A percentile compares a stretch with the other conserved stretches of the same genome.
These are phyloP conservation scores for Mythimna loreyi DNA, from an alignment of 2,888 invertebrate species.

Conservation along the genomic window DNA sequence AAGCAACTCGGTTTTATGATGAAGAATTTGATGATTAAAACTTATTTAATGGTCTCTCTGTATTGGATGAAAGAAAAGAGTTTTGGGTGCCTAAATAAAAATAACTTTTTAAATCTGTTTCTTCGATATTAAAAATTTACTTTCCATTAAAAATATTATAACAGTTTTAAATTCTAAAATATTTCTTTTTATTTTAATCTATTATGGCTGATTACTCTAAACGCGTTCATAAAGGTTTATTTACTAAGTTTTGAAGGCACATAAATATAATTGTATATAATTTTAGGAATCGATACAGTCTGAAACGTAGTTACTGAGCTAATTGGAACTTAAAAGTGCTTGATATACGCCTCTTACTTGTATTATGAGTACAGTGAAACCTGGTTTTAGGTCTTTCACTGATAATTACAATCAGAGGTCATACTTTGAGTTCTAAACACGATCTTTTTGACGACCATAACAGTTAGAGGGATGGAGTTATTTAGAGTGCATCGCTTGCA, in stretches of 20 bases:
- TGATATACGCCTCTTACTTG: too few species aligned
- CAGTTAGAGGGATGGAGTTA: too few species aligned
- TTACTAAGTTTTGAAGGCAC: neutral
- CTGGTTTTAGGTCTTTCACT: neutral
- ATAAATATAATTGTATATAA: constrained; percentile 4
- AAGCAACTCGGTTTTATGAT: constrained; percentile 78
- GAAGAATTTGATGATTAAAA: constrained; percentile 80
- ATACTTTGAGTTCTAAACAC: too few species aligned
- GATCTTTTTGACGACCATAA: too few species aligned
- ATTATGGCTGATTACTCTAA: neutral
- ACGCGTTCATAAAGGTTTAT: neutral
- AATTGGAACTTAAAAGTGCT: neutral
- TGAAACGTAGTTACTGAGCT: neutral
- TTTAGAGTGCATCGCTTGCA: too few species aligned
- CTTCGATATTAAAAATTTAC: neutral
- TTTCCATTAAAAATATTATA: neutral
- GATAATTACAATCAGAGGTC: too few species aligned
- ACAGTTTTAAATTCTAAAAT: neutral
- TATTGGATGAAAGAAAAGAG: constrained; percentile 50
- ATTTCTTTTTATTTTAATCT: neutral
- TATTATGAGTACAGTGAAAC: too few species aligned
- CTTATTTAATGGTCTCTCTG: constrained; percentile 62
- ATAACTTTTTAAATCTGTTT: constrained; percentile 20
- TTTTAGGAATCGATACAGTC: too few species aligned
- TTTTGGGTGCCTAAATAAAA: constrained; percentile 42